Evolutionary conservation across 2,113 vertebrate species (phyloP), one percentile per base, ranked within the genome.

Genomic region (Eulacestoma nigropectus): DNA sequence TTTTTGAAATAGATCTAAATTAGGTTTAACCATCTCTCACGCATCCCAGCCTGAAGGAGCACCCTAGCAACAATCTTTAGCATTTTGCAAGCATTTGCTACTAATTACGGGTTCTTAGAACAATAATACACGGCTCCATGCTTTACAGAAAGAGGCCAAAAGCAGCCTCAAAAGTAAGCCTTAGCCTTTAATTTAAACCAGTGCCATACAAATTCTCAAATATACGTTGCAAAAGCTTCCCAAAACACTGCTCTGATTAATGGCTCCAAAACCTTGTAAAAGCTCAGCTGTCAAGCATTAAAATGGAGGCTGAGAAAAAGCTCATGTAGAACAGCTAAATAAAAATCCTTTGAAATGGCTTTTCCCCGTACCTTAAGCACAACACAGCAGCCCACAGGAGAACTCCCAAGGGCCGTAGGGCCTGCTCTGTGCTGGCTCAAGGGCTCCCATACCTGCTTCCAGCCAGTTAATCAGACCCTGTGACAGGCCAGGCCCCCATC

Each of bases 61-160:
- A 90, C 39, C 91, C 84, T 79, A 85, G 91, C 65, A 94, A 97
- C 81, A 91, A 91, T 50, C 42, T 88, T 63, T 5, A 91, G 62
- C 84, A 85, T 91, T 91, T 70, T 90, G 35, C 70, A 97, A 94
- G 94, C 87, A 96, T 96, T 97, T 96, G 91, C 67, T 91, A 59
- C 90, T 88, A 91, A 96, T 96, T 95, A 91, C 39, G 64, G 23
- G 39, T 74, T 86, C 75, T 74, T 67, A 96, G 78, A 93, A 95
- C 60, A 89, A 83, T 76, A 90, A 74, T 21, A 55, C 55, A 74
- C 0, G 0, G 42, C 59, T 90, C 91, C 35, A n/a, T 46, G 59
- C 39, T 91, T 35, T 37, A 76, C 56, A 3, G 67, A 88, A 47
- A 57, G 81, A 77, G 55, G 59, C 93, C 78, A 89, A 77, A 84